Conservation (phyloP, 2,113 vertebrate genomes). For the Mandrillus leucophaeus region DNA sequence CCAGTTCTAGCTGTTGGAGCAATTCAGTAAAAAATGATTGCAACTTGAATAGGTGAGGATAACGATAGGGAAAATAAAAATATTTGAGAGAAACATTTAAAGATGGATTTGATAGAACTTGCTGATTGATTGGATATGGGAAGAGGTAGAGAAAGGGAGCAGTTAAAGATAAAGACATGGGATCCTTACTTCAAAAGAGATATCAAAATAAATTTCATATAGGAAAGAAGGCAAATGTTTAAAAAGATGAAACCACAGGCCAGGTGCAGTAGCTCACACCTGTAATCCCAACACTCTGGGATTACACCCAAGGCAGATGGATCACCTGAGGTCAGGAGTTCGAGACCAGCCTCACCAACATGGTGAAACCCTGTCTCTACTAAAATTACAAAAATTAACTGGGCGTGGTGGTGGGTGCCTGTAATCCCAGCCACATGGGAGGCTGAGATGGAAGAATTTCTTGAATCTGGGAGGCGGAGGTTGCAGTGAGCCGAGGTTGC, state of each 20-base stretch:
- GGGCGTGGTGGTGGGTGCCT: too few relatives aligned
- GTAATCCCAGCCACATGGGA: too few relatives aligned
- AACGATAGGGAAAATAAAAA: background rate
- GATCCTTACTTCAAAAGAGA: constrained; percentile 6
- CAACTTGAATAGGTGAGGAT: background rate
- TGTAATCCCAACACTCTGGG: too few relatives aligned
- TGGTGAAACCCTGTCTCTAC: too few relatives aligned
- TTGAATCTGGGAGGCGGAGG: too few relatives aligned
- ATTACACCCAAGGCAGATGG: too few relatives aligned
- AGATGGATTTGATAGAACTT: background rate
- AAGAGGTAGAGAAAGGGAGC: background rate
- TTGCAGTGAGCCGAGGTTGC: too few relatives aligned
- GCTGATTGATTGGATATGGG: background rate
- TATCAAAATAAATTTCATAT: constrained; percentile 13
- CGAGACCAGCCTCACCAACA: too few relatives aligned
- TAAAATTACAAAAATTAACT: too few relatives aligned
- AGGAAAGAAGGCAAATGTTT: background rate
- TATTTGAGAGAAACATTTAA: background rate
- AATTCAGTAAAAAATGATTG: background rate
- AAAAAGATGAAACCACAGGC: background rate
- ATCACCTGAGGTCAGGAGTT: too few relatives aligned
- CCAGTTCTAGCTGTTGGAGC: background rate
- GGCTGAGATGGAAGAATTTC: too few relatives aligned
- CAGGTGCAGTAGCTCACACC: too few relatives aligned
- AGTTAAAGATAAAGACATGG: background rate